Percentiles rank a stretch among this genome's conserved stretches.
Conservation (phyloP, 2,113 vertebrate genomes). For the Haliaeetus leucogaster region DNA sequence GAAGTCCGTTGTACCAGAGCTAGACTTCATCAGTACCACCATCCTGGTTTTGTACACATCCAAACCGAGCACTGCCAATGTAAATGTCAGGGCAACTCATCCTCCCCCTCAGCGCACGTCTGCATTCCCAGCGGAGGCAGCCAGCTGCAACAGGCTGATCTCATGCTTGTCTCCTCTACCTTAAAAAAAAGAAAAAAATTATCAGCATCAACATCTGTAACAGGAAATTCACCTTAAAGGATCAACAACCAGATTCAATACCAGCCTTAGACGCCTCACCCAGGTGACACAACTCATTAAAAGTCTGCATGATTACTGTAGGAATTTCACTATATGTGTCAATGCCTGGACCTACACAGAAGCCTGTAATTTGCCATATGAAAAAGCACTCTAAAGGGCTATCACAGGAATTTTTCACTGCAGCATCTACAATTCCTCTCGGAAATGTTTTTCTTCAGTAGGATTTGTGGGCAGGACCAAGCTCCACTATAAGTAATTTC, state of each 20-base stretch:
- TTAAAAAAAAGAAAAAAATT: neutral
- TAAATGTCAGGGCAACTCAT: neutral
- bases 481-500: neutral
- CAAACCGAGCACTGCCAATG: neutral
- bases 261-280: neutral
- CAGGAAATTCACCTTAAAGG: neutral
- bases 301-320: neutral
- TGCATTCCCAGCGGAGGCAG: neutral
- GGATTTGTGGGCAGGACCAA: neutral
- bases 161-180: neutral
- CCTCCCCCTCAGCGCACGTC: neutral
- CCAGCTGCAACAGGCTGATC: neutral
- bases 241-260: neutral
- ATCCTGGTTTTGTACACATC: neutral
- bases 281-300: neutral
- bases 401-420: neutral
- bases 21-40: neutral
- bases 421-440: neutral
- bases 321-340: neutral
- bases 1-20: neutral
- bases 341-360: rapidly evolving
- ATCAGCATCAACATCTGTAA: neutral
- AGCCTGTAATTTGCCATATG: neutral
- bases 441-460: neutral
- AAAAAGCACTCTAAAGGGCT: neutral